Evolutionary conservation across 2,888 invertebrate species (phyloP), one percentile per base, ranked within the genome.

Genomic region (Tiphia femorata): DNA sequence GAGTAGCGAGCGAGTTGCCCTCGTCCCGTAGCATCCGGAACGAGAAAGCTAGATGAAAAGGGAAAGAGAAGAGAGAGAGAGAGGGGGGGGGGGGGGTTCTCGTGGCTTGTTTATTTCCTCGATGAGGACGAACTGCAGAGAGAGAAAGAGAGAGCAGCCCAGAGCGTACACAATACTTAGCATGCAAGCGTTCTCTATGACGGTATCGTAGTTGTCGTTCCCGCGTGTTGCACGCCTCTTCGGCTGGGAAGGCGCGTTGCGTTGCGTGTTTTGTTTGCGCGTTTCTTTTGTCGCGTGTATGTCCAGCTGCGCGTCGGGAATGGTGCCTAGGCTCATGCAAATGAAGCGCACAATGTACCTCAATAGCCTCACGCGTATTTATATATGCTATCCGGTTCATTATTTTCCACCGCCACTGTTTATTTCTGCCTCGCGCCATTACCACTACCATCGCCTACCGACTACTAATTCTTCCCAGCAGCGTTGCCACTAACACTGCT

Each of bases 251-350:
- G 33, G 33, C 43, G 30, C 29, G 43, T 29, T 49, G 54, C 33
- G 62, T 73, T 51, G 71, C 72, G 60, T 73, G 71, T 71, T 72
- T 76, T 76, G 71, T 77, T 77, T 73, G 71, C 70, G 59, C 69
- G 71, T 76, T 73, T 75, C 70, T 71, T 77, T 72, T 76, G 68
- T 73, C 62, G 67, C 75, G 56, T 72, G 73, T 77, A 64, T 78
- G 75, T 76, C 75, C 78, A 76, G 72, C 76, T 77, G 77, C 67
- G 72, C 67, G 68, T 62, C 50, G 73, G 67, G 71, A 60, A 61
- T 61, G 52, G 4, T 17, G 43, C 14, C 50, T 54, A 53, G 63
- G 62, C 67, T 69, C 74, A 74, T 78, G 78, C 73, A 78, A 75
- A 77, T 76, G 68, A 71, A 70, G 53, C 56, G 62, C 63, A 68